Evolutionary conservation across 2,888 invertebrate genomes (phyloP).

Genomic region (Anoncus sp.): DNA sequence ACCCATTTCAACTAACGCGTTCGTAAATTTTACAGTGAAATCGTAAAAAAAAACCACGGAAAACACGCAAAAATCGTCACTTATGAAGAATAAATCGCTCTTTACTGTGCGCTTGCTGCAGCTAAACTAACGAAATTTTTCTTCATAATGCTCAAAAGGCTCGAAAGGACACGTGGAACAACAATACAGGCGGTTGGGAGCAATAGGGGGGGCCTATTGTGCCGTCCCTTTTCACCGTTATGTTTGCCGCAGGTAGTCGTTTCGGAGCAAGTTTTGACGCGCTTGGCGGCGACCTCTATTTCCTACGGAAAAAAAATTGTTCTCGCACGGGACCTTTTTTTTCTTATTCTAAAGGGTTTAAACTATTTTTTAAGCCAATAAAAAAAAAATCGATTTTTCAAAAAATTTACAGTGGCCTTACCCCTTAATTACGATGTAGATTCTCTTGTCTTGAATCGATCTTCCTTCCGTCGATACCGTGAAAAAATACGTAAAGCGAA

Average conservation of each 20-base stretch:
- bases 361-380: too few relatives aligned
- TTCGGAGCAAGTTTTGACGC: slow-evolving; percentile 31
- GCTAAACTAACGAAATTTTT: slow-evolving; percentile 31
- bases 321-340: slow-evolving; percentile 17
- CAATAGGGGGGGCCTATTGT: slow-evolving; percentile 31
- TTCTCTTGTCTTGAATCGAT: too few relatives aligned
- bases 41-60: slow-evolving; percentile 36
- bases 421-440: too few relatives aligned
- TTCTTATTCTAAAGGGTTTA: slow-evolving; percentile 27
- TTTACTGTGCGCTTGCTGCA: slow-evolving; percentile 31
- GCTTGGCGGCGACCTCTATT: slow-evolving; percentile 33
- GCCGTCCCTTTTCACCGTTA: slow-evolving; percentile 24
- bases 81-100: slow-evolving; percentile 37
- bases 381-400: too few relatives aligned
- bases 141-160: slow-evolving; percentile 33
- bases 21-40: slow-evolving; percentile 38
- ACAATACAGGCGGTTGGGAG: slow-evolving; percentile 29
- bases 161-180: slow-evolving; percentile 38
- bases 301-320: slow-evolving; percentile 22
- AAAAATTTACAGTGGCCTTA: too few relatives aligned
- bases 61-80: slow-evolving; percentile 42
- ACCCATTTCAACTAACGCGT: slow-evolving; percentile 25
- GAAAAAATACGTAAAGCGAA: too few relatives aligned
- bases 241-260: slow-evolving; percentile 30
- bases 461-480: too few relatives aligned